Conservation (phyloP, 2,797 vertebrate species). For the Mormyrops attenuatus region DNA sequence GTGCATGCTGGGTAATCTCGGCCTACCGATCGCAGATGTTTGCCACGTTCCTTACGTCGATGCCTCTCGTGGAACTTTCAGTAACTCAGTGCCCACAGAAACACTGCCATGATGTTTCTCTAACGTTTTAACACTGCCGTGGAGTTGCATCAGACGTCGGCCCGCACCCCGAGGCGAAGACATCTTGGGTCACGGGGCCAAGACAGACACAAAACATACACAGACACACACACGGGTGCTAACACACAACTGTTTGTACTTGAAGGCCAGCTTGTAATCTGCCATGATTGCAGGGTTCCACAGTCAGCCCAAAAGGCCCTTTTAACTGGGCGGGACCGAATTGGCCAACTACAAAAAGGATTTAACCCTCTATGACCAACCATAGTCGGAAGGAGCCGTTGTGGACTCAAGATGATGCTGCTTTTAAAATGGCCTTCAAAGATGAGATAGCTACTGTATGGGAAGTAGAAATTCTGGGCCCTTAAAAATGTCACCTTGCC, state of each 20-base stretch:
- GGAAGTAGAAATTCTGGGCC: not conserved
- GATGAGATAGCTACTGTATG: too few species aligned
- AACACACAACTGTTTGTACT: slow-evolving; percentile 57
- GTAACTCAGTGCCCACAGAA: not conserved
- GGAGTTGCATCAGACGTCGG: not conserved
- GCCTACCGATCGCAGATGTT: not conserved
- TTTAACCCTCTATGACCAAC: slow-evolving; percentile 10
- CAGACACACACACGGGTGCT: not conserved
- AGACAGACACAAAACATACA: slow-evolving; percentile 2
- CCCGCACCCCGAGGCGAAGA: not conserved
- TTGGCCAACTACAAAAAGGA: not conserved
- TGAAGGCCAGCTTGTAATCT: slow-evolving; percentile 60
- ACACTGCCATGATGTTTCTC: not conserved
- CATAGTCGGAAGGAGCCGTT: not conserved
- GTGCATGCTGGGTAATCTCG: not conserved
- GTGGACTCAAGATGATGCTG: not conserved
- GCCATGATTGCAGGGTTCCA: slow-evolving; percentile 68
- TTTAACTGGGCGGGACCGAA: slow-evolving; percentile 25
- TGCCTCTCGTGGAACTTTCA: not conserved
- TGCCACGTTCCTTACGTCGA: not conserved
- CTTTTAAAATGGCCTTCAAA: not conserved
- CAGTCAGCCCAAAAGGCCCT: slow-evolving; percentile 50
- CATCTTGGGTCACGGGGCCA: not conserved
- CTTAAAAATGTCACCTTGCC: not conserved
- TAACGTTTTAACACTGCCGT: not conserved